Conservation (phyloP, 2,797 vertebrate species). For the Leptodactylus fallax region DNA sequence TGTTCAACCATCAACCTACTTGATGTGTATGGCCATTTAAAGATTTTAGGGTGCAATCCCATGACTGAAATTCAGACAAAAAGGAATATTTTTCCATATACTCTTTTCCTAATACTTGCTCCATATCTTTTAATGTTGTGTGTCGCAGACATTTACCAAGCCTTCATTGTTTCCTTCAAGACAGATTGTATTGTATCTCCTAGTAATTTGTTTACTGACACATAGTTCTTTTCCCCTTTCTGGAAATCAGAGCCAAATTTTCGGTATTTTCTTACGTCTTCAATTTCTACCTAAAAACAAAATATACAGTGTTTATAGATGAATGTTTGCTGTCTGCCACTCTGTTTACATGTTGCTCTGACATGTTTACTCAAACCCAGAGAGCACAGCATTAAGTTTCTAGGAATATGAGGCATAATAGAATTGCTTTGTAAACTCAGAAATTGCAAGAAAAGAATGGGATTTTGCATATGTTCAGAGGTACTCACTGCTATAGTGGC, state of each 20-base stretch:
- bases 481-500: neutral
- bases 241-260: slow-evolving; percentile 40
- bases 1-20: too few species aligned
- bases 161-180: neutral
- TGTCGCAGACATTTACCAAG: neutral
- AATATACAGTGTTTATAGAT: slow-evolving; percentile 56
- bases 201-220: slow-evolving; percentile 57
- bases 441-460: slow-evolving; percentile 30
- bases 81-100: too few species aligned
- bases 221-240: slow-evolving; percentile 47
- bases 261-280: slow-evolving; percentile 48
- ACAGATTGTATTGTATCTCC: slow-evolving; percentile 38
- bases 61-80: neutral
- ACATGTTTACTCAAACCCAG: slow-evolving; percentile 57
- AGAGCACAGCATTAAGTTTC: slow-evolving; percentile 56
- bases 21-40: neutral
- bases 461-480: neutral
- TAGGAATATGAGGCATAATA: slow-evolving; percentile 48
- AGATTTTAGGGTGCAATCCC: neutral
- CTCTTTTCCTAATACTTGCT: neutral
- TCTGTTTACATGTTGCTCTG: slow-evolving; percentile 56
- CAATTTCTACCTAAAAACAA: slow-evolving; percentile 51
- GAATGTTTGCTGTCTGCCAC: slow-evolving; percentile 54
- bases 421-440: slow-evolving; percentile 52
- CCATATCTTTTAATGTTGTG: neutral